Evolutionary conservation across 2,797 vertebrate genomes (phyloP).

Genomic region (Triplophysa yarkandensis): DNA sequence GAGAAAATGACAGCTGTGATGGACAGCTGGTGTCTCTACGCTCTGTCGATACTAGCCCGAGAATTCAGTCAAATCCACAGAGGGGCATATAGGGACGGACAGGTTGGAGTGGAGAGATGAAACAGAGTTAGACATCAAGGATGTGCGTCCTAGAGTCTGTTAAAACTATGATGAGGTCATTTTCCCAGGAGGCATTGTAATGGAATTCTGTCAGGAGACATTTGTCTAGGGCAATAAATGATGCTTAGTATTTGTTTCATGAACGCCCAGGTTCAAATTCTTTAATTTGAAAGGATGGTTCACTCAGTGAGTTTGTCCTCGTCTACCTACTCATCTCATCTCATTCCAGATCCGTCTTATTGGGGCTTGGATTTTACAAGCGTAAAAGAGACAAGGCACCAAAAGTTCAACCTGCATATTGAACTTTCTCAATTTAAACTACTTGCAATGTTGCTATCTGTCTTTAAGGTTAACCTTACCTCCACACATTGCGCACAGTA

Average conservation of each 20-base stretch:
- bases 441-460: too few species aligned
- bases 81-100: conserved; percentile 34
- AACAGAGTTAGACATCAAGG: background rate
- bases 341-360: background rate
- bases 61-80: conserved; percentile 43
- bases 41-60: conserved; percentile 59
- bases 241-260: background rate
- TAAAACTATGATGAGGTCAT: conserved; percentile 35
- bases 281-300: background rate
- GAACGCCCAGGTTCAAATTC: background rate
- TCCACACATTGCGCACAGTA: too few species aligned
- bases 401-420: too few species aligned
- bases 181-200: conserved; percentile 42
- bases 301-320: background rate
- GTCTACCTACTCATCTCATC: background rate
- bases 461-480: too few species aligned
- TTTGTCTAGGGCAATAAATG: conserved; percentile 26
- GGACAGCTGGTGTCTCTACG: conserved; percentile 65
- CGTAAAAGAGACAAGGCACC: background rate
- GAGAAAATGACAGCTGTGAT: conserved; percentile 65
- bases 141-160: background rate
- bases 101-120: conserved; percentile 21
- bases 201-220: conserved; percentile 42
- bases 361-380: background rate
- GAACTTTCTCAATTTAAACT: too few species aligned